Base-by-base conservation (phyloP, 2,113 vertebrate species). In the Corvus hawaiiensis region DNA sequence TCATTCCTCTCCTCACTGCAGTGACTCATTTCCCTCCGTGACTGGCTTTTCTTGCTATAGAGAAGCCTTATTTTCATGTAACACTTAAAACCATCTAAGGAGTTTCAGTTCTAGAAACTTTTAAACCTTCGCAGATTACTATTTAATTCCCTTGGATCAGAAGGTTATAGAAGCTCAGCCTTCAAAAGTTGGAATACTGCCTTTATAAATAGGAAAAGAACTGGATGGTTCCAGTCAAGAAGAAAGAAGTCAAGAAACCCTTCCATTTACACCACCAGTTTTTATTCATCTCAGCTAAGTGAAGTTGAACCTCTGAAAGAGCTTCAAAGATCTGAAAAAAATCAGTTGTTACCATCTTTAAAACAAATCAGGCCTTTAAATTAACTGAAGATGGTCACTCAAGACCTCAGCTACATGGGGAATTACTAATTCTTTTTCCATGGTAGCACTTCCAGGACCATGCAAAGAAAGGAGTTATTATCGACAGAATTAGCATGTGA, bases 1-100 rank as follows among this genome's bases (percentile, higher is more conserved):
- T 44, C 1, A 0, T 26, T 92, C 48, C 49, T 75, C 23, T 84
- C 83, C 63, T 49, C 0, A 0, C 48, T 74, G 52, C 56, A 84
- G 21, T 72, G 90, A 84, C 23, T 90, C 44, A 64, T 49, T 81
- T 93, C 19, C 41, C 80, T 48, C 84, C 0, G 0, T 82, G 54
- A 73, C 39, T 48, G 51, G 59, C 62, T 90, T 24, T 54, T 78
- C 68, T 52, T 9, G 52, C 52, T 77, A 13, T 13, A 59, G 11
- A 12, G 16, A 80, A 28, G 15, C 7, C 49, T 90, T 72, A 86
- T 54, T 78, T 90, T 71, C 48, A 37, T 48, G 30, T 24, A 72
- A 66, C 1, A 6, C 32, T 64, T 68, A 39, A 39, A 92, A 26
- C 9, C 21, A 16, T 20, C 41, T 33, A 69, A 74, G 21, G 12